Conservation (phyloP, 2,888 invertebrate species). For the Polydesmus complanatus region DNA sequence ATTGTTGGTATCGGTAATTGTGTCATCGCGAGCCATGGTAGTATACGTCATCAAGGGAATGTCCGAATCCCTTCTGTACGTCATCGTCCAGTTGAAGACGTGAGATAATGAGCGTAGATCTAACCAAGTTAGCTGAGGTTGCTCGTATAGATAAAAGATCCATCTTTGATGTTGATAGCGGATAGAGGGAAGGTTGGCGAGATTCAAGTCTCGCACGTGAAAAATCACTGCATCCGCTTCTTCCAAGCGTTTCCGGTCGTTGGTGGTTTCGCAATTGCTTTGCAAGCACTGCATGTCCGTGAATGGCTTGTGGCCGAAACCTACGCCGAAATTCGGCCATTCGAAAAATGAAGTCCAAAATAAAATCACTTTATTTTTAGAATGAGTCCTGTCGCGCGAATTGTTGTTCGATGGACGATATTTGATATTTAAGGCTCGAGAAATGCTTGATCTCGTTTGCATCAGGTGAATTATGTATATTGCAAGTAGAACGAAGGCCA, state of each 20-base stretch:
- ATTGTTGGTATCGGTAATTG: not conserved
- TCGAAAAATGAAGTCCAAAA: conserved; percentile 12
- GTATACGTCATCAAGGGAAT: conserved; percentile 11
- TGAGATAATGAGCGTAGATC: conserved; percentile 17
- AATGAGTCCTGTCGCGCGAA: not conserved
- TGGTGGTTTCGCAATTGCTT: conserved; percentile 13
- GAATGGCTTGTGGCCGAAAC: conserved; percentile 11
- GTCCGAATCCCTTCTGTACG: conserved; percentile 25
- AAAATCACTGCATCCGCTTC: conserved; percentile 19
- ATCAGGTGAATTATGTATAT: not conserved
- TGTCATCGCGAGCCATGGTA: not conserved
- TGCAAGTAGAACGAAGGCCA: not conserved
- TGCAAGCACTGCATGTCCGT: too few species aligned
- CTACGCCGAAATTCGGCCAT: conserved; percentile 2
- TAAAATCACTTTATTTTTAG: not conserved
- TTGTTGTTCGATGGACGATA: not conserved
- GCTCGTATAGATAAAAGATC: conserved; percentile 20
- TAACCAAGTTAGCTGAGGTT: conserved; percentile 18
- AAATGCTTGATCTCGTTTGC: not conserved
- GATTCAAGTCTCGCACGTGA: conserved; percentile 18
- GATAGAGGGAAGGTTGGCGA: conserved; percentile 11
- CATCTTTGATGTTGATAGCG: conserved; percentile 16
- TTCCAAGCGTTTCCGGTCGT: conserved; percentile 8
- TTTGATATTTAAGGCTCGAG: not conserved
- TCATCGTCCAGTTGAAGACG: conserved; percentile 28